Base-by-base conservation (phyloP, 2,797 vertebrate genomes). In the Acipenser transmontanus region DNA sequence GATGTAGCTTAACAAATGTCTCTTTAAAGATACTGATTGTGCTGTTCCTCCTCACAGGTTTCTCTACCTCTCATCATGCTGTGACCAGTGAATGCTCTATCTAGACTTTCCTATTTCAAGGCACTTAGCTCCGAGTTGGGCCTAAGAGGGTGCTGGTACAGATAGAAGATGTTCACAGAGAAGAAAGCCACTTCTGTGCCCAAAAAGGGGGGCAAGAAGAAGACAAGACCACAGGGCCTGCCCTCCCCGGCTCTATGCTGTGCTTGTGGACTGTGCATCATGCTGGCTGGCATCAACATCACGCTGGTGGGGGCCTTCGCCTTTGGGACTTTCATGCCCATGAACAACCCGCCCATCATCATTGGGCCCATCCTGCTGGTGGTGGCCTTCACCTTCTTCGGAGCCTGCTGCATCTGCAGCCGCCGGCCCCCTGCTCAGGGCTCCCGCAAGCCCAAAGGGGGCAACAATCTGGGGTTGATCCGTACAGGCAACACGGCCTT, bases 281-380 rank as follows among this genome's bases (percentile, higher is more conserved):
- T 98, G 94, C 83, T 98, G 62, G 97, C 95, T 0, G 97, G 96
- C 69, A 93, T 98, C 80, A 98, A 98, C 87, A 96, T 98, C 85
- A 99, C 97, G 6, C 78, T 99, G 67, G 95, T 97, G 77, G 97
- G 96, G 4, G 94, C 92, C 0, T 95, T 98, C 59, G 90, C 93
- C 8, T 93, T 95, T 4, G 90, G 90, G 69, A 93, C 93, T 56
- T 90, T 94, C 63, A 65, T 93, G 9, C 93, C 94, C 0, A 47
- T 89, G 8, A 83, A 83, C 77, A 98, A 98, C 79, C 90, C 89
- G 4, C 91, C 94, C 57, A 94, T 98, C 72, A 73, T 98, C 76
- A 91, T 95, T 0, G 96, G 95, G 0, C 95, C 95, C 7, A 85
- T 93, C 8, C 80, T 98, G 61, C 49, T 98, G 6, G 74, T 91